Base-by-base conservation (phyloP, 2,797 vertebrate genomes). In the Thalassophryne amazonica region DNA sequence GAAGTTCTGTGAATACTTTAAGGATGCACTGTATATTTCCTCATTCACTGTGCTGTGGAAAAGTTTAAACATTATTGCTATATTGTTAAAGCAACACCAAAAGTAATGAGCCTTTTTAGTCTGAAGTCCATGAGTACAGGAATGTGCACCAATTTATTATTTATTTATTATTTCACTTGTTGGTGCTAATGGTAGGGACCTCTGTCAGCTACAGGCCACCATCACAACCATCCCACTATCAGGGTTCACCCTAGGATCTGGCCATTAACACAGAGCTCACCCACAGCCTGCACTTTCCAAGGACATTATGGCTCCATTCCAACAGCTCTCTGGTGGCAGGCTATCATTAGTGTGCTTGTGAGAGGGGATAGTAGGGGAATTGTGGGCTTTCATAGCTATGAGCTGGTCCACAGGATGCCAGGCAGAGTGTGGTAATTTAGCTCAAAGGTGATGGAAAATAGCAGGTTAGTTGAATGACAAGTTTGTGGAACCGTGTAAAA, bases 351-450 rank as follows among this genome's bases (percentile, higher is more conserved):
- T 67, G 78, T 58, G 72, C 80, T 76, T 64, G 82, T 68, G 49
- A 84, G 79, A 86, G 78, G 82, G 85, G 81, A 89, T 84, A 82
- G 78, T 78, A 58, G 77, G 85, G 84, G 85, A 88, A 88, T 88
- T 87, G 88, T 64, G 78, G 81, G 84, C 85, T 89, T 90, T 90
- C 79, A 85, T 83, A 86, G 82, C 73, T 84, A 78, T 80, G 78
- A 83, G 73, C 83, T 67, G 61, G 78, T 85, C 83, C 65, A 76
- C 61, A 69, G 81, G 74, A 83, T 76, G 76, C 78, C 79, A 73
- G 67, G 68, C 47, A 66, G 71, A 81, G 72, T 81, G 80, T 81
- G 75, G 80, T 81, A 80, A 85, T 89, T 86, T 86, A 83, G 74
- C 81, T 83, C 76, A 65, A n/a, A 81, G 86, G 83, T 85, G 72